Evolutionary conservation across 92 coral and sea anemone genomes (phyloP), one percentile per base, ranked within the genome.

Genomic region (Zoanthus solanderi): DNA sequence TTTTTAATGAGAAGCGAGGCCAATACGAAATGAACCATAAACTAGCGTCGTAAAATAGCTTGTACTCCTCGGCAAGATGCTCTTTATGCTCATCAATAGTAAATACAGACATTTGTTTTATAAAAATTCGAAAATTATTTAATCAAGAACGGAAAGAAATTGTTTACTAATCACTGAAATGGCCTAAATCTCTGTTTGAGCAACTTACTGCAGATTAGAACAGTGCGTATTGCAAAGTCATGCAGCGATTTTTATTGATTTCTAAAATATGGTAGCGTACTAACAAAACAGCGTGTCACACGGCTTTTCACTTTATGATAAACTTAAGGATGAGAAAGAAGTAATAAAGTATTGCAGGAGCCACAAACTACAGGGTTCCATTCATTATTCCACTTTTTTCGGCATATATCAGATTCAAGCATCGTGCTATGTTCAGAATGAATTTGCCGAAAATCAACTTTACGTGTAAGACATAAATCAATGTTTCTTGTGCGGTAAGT

Each of bases 381-480:
- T 94, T 85, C 89, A 94, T 94, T 88, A 93, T 94, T 94, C 89
- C 92, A 90, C 79, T 72, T 75, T 95, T 94, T 93, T 90, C 95
- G 77, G 83, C 87, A 65, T 56, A 65, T 65, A 65, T 81, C 63
- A 65, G 76, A 23, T 23, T 23, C 23, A 23, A 23, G 65, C 75
- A 44, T 81, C 45, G 75, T 65, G 75, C 74, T 65, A 81, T 12
- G 60, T 67, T 81, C 74, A 71, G 5, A 57, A 17, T 37, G 60
- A 81, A 65, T 31, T 81, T 65, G 46, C 75, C 75, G 75, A 71
- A 47, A 54, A 65, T 46, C 65, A 81, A 63, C 53, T 37, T 81
- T 28, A 66, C 53, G 44, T 47, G 75, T 12, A 68, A 67, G 37
- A 15, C 56, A 31, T 68, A 65, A 66, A 81, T 66, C 44, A 15